Evolutionary conservation across 2,113 vertebrate species (phyloP).

Genomic region (Alosa alosa): DNA sequence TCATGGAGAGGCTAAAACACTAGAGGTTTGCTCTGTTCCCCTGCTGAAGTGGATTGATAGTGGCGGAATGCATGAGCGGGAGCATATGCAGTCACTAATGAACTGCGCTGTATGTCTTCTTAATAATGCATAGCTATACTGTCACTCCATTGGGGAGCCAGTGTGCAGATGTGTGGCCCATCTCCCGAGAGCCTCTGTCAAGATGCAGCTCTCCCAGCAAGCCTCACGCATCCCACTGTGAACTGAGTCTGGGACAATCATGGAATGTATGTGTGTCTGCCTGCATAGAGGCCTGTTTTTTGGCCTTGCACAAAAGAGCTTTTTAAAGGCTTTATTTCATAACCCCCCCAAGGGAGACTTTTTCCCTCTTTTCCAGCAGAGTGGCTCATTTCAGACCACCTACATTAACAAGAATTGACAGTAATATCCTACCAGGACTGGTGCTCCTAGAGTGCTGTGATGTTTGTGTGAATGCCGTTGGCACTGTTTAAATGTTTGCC

Average conservation of each 20-base stretch:
- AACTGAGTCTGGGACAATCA: not conserved
- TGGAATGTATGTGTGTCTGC: not conserved
- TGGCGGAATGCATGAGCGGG: not conserved
- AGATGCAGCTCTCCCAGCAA: not conserved
- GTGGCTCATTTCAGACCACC: not conserved
- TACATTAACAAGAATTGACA: not conserved
- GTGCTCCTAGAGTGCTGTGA: not conserved
- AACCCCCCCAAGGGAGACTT: not conserved
- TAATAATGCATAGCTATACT: not conserved
- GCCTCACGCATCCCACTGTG: not conserved
- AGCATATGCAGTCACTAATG: not conserved
- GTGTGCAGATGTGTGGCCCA: not conserved
- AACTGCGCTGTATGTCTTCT: not conserved
- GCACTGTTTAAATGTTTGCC: not conserved
- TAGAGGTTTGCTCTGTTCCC: not conserved
- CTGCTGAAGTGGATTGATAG: not conserved
- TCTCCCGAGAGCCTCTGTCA: not conserved
- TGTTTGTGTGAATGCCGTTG: not conserved
- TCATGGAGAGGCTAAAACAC: not conserved
- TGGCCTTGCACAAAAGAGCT: conserved; percentile 1
- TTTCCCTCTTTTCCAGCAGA: not conserved
- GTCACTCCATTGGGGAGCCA: not conserved
- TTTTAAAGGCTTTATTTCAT: conserved; percentile 3
- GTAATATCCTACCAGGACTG: not conserved
- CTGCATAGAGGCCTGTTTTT: not conserved